Percentiles rank a stretch among this genome's conserved stretches.
Conservation (phyloP, 2,888 invertebrate genomes). For the Amphipoea lucens region DNA sequence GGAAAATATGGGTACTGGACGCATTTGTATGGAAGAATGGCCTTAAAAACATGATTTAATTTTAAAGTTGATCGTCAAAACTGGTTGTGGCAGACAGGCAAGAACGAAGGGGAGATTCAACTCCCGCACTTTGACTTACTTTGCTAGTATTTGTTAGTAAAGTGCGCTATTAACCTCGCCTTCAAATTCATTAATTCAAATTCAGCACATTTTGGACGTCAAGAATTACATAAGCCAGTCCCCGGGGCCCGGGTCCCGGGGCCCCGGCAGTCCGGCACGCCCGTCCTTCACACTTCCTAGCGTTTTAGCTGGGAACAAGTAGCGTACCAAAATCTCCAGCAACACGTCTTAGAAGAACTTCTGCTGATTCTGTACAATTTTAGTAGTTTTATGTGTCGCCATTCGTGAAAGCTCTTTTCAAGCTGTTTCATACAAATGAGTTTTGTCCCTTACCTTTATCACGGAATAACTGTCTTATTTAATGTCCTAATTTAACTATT, state of each 20-base stretch:
- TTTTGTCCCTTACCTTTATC: background rate
- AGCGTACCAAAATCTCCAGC: background rate
- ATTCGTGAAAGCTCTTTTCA: background rate
- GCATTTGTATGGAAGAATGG: background rate
- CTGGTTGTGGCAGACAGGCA: background rate
- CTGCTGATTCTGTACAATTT: background rate
- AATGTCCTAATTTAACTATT: background rate
- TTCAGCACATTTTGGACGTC: background rate
- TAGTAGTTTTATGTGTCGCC: too few relatives aligned
- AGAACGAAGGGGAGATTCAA: background rate
- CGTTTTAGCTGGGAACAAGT: background rate
- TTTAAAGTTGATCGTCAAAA: background rate
- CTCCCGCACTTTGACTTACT: background rate
- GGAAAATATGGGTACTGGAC: background rate
- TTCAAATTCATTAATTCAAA: background rate
- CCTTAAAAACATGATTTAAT: background rate
- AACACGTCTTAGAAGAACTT: background rate
- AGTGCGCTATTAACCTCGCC: background rate
- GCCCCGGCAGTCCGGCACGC: background rate
- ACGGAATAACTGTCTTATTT: background rate
- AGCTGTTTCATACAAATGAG: slow-evolving; percentile 1
- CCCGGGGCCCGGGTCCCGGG: background rate
- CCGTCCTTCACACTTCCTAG: background rate
- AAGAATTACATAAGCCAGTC: background rate
- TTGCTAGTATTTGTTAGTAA: too few relatives aligned